Percentiles rank a stretch among this genome's conserved stretches.
Conservation (phyloP, 2,113 vertebrate genomes). For the Lates calcarifer region DNA sequence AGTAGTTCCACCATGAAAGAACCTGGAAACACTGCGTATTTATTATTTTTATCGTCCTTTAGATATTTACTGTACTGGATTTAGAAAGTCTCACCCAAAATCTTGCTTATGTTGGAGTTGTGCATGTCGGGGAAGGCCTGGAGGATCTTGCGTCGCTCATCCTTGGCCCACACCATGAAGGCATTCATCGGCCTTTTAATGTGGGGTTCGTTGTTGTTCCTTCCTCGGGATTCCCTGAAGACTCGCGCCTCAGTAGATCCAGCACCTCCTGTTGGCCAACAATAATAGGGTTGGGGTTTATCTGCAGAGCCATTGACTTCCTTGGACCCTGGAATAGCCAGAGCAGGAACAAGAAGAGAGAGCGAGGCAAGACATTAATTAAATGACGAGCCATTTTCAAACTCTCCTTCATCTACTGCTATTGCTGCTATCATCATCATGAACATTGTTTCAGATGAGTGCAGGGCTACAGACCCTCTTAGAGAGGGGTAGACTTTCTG, state of each 20-base stretch:
- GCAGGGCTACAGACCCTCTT: constrained; percentile 31
- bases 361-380: constrained; percentile 87
- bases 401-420: constrained; percentile 49
- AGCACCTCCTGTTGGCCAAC: constrained; percentile 98
- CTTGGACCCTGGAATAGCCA: constrained; percentile 89
- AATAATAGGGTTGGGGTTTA: constrained; percentile 96
- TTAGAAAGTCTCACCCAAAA: constrained; percentile 89
- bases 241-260: constrained; percentile 96
- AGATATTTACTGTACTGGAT: not conserved
- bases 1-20: not conserved
- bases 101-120: constrained; percentile 99
- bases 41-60: not conserved
- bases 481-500: constrained; percentile 16
- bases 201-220: constrained; percentile 97
- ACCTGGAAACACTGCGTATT: not conserved
- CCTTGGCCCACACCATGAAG: constrained; percentile 99
- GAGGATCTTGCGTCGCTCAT: constrained; percentile 98
- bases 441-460: constrained; percentile 57
- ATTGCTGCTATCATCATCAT: constrained; percentile 40
- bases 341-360: constrained; percentile 88
- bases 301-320: constrained; percentile 93
- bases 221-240: constrained; percentile 95
- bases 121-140: constrained; percentile 99
- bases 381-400: constrained; percentile 62
- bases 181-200: constrained; percentile 99